Conservation (phyloP, 2,888 invertebrate species). For the Zaprionus obscuricornis region DNA sequence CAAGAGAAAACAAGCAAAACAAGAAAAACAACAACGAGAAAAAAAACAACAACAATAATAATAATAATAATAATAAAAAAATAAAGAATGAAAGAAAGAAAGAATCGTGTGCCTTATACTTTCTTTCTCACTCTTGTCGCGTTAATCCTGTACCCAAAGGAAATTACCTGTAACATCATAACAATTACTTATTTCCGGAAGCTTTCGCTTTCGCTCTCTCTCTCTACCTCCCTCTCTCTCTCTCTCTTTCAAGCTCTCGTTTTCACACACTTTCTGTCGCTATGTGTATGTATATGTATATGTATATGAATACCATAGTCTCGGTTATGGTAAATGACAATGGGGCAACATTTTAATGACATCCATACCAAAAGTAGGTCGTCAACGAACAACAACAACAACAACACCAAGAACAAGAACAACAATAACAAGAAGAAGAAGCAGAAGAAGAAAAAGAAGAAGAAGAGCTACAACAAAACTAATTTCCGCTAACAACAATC, state of each 20-base stretch:
- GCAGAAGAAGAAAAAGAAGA: conserved; percentile 29
- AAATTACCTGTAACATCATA: conserved; percentile 57
- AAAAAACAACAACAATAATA: neutral
- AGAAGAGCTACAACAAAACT: neutral
- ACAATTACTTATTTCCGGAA: conserved; percentile 61
- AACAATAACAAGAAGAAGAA: neutral
- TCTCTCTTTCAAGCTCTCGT: too few species aligned
- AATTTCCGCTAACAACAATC: conserved; percentile 38
- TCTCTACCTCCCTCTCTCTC: too few species aligned
- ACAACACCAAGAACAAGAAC: neutral
- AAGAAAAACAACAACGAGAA: neutral
- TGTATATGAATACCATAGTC: too few species aligned
- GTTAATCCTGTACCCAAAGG: conserved; percentile 37
- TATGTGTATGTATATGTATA: too few species aligned
- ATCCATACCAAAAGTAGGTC: conserved; percentile 12
- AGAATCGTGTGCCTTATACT: neutral
- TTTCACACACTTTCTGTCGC: too few species aligned
- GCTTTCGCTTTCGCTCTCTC: conserved; percentile 22
- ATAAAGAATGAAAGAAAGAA: neutral
- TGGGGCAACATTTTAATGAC: conserved; percentile 16
- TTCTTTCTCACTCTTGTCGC: conserved; percentile 4
- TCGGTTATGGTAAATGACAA: neutral
- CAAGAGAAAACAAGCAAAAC: too few species aligned
- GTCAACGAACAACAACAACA: conserved; percentile 3
- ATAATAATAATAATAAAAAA: conserved; percentile 8